Base-by-base conservation (phyloP, 2,888 invertebrate species). In the Hydroisotoma schaefferi region DNA sequence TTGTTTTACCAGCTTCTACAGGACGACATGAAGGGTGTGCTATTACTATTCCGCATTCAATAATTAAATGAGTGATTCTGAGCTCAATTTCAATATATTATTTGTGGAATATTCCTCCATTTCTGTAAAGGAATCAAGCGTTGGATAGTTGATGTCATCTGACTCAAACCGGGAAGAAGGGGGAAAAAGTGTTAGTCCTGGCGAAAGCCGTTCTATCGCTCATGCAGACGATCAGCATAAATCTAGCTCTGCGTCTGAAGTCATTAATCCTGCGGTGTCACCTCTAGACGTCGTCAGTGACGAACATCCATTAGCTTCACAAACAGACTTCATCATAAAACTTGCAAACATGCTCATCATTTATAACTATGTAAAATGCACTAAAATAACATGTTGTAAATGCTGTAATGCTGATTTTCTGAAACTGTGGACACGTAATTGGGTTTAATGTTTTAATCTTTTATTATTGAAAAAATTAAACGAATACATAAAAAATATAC, bases 191-290 rank as follows among this genome's bases (percentile, higher is more conserved):
- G 48, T 67, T 40, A 66, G 58, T 4, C 55, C 63, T 12, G 57
- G 57, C n/a, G 48, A 65, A 37, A 53, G 60, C n/a, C 63, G 61
- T 48, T 68, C 69, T 2, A 63, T 66, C 25, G 56, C 49, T n/a
- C 56, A 58, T 10, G 65, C 63, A 55, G 60, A 91, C 75, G 88
- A 88, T 70, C 88, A 88, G 0, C 85, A 88, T 76, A 84, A 87
- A 69, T 18, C 27, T 3, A 4, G 22, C 8, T 20, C 22, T n/a
- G 87, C 88, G 72, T 88, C 88, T 1, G 85, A 86, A 72, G 88
- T 90, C 74, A 83, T 86, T 25, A 84, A 87, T 61, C 86, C 87
- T 0, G 85, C 90, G 0, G 86, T 90, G 0, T 82, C 72, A 5
- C 69, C 71, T 8, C 62, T 71, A 61, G 65, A 65, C 38, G 48